Evolutionary conservation across 1,140 invertebrate genomes (phyloP), one percentile per base, ranked within the genome.

Genomic region (Leptopilina clavipes): DNA sequence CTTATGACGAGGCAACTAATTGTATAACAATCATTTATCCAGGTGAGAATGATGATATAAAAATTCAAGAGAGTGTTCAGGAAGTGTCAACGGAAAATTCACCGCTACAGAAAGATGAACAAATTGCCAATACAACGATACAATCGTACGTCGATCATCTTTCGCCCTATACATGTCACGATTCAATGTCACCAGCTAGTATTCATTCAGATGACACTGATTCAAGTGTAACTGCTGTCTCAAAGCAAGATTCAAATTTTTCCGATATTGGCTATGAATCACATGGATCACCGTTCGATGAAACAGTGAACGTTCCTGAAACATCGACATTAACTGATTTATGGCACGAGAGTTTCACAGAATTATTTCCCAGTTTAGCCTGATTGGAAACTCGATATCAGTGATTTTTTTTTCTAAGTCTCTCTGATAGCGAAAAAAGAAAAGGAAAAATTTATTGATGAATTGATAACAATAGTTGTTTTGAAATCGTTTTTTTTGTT

Each of bases 11-110:
- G 83, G 91, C 91, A 65, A 94, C 93, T 3, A 94, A 95, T 82
- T 94, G 93, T 71, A 93, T 95, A 25, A 95, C 94, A 0, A 93
- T 95, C 1, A 92, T 95, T 71, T 93, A 94, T 80, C 91, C 93
- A 3, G 92, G 92, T 48, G 92, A 93, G 25, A 91, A 93, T 74
- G 87, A 88, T 1, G 83, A 81, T 56, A 75, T 92, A 1, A 90
- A 70, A 18, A 85, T 87, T n/a, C 82, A 87, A 48, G 87, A 88
- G 25, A 85, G 85, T 65, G 86, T 89, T 1, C 86, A 88, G 65
- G 89, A 90, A 82, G 81, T 88, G 7, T 77, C 75, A 9, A 81
- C 82, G 19, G 82, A 79, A 3, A 82, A 84, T 37, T 17, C 12
- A 31, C 1, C 25, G 7, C 59, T 73, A 44, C 40, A 31, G 0